These are phyloP conservation scores for Panzeria rudis DNA, from an alignment of 2,888 invertebrate genomes.

Conservation along the genomic window DNA sequence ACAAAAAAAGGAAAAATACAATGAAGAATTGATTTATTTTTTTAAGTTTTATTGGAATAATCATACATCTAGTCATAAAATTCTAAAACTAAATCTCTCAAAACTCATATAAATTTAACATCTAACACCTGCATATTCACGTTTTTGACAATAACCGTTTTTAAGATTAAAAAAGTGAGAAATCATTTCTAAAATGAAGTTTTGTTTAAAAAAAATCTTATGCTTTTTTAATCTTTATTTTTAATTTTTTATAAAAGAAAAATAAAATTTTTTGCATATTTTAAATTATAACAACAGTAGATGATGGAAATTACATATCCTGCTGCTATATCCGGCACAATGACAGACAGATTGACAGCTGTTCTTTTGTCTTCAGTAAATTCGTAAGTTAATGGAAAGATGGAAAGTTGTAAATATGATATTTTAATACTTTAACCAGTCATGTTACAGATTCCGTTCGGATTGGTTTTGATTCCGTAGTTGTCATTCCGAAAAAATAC, in stretches of 20 bases:
- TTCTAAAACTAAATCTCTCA: slow-evolving; percentile 34
- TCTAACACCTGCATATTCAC: slow-evolving; percentile 74
- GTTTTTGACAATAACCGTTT: slow-evolving; percentile 75
- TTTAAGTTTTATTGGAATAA: slow-evolving; percentile 65
- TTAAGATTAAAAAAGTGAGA: slow-evolving; percentile 43
- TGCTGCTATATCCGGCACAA: neutral
- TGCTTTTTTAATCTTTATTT: neutral
- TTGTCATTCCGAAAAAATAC: too few species aligned
- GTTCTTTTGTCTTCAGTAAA: too few species aligned
- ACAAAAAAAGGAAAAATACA: slow-evolving; percentile 3
- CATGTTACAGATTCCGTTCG: too few species aligned
- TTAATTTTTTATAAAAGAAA: neutral
- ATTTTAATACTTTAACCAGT: too few species aligned
- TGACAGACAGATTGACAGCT: neutral
- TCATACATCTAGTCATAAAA: slow-evolving; percentile 44
- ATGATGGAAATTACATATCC: neutral
- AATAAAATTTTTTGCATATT: neutral
- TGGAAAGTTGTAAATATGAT: too few species aligned
- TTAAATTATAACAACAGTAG: neutral
- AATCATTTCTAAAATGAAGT: slow-evolving; percentile 52
- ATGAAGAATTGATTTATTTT: slow-evolving; percentile 55
- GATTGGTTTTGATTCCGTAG: too few species aligned
- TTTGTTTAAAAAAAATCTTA: slow-evolving; percentile 5
- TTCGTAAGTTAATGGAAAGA: too few species aligned
- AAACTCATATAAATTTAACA: slow-evolving; percentile 41